Conservation (phyloP, 2,888 invertebrate species). For the Erynnis tages region DNA sequence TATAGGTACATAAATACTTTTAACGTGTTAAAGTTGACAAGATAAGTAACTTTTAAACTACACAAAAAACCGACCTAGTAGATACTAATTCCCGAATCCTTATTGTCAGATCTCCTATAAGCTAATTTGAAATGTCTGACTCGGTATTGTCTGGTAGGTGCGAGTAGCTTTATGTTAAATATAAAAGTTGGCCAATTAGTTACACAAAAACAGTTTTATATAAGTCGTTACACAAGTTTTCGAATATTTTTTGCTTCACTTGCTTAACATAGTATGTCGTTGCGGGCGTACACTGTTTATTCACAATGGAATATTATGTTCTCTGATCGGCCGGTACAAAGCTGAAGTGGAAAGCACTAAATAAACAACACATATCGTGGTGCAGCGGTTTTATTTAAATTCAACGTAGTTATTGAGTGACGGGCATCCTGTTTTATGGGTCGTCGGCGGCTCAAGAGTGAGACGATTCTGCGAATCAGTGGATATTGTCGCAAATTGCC, state of each 20-base stretch:
- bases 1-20: too few species aligned
- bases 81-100: too few species aligned
- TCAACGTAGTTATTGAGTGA: constrained; percentile 70
- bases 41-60: too few species aligned
- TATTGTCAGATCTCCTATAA: constrained; percentile 15
- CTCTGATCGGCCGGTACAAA: constrained; percentile 5
- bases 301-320: constrained; percentile 20
- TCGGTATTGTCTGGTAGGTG: constrained; percentile 12
- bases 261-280: constrained; percentile 23
- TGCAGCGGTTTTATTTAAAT: constrained; percentile 64
- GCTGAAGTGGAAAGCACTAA: constrained; percentile 28
- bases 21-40: too few species aligned
- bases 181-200: constrained; percentile 26
- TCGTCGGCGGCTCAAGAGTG: constrained; percentile 72
- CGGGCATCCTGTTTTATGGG: constrained; percentile 73
- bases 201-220: constrained; percentile 26
- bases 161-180: constrained; percentile 25
- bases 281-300: constrained; percentile 24
- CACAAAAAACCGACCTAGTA: too few species aligned
- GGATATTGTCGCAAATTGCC: constrained; percentile 81
- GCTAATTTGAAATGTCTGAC: constrained; percentile 19
- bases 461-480: constrained; percentile 73
- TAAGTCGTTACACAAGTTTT: constrained; percentile 25
- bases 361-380: constrained; percentile 35
- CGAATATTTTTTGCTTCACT: constrained; percentile 26